Percentiles rank a stretch among this genome's conserved stretches.
Evolutionary conservation across 2,888 invertebrate genomes (phyloP).

Genomic region (Pterobdella sp.): DNA sequence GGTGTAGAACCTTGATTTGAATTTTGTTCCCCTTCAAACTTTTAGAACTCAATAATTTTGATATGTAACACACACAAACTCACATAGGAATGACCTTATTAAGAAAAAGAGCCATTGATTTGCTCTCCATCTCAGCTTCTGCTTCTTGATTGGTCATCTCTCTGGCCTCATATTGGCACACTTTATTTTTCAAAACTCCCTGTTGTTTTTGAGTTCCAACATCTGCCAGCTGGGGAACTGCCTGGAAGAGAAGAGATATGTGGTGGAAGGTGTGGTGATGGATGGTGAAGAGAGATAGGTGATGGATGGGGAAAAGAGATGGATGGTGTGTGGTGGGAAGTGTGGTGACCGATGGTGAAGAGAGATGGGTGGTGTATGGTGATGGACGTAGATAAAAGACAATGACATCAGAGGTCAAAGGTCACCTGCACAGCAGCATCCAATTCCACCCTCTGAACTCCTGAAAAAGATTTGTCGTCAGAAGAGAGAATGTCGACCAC

Average conservation of each 20-base stretch:
- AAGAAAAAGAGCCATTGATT: conserved; percentile 18
- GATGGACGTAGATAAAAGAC: neutral
- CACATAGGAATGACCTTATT: conserved; percentile 13
- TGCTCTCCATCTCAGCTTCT: conserved; percentile 38
- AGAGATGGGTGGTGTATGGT: neutral
- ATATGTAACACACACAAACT: too few relatives aligned
- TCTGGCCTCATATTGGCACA: conserved; percentile 48
- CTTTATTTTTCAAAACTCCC: conserved; percentile 48
- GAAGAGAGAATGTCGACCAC: neutral
- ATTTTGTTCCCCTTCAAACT: too few relatives aligned
- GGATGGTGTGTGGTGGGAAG: neutral
- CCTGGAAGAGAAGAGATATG: conserved; percentile 39
- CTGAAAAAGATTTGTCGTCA: conserved; percentile 40
- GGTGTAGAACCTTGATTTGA: neutral
- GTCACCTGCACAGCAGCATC: conserved; percentile 47
- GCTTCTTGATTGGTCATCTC: conserved; percentile 45
- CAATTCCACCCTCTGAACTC: conserved; percentile 44
- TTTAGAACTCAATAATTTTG: too few relatives aligned
- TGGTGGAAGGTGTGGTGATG: neutral
- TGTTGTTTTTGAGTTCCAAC: conserved; percentile 48
- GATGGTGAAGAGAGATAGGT: neutral
- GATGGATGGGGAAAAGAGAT: neutral
- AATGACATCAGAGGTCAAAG: neutral
- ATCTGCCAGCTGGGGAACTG: conserved; percentile 44
- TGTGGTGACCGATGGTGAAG: neutral